Base-by-base conservation (phyloP, 2,888 invertebrate genomes). In the Baccha elongata region DNA sequence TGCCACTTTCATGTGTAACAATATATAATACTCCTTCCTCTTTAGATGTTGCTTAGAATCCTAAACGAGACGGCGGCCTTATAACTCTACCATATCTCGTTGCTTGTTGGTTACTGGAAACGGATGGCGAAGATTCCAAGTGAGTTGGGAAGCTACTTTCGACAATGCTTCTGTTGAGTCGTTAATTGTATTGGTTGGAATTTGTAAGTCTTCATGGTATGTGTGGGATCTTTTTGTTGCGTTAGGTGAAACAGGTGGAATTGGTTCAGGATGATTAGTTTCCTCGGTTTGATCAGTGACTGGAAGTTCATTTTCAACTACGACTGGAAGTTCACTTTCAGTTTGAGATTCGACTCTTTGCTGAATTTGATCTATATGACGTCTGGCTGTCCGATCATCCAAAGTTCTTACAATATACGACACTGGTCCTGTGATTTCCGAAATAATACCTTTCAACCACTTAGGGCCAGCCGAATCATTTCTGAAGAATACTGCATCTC, bases 341-440 rank as follows among this genome's bases (percentile, higher is more conserved):
- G 5, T 17, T 32, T 26, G 10, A 17, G 15, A 2, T 19, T 32
- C 32, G 10, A 32, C 19, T 52, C 52, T 11, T 15, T 13, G 29
- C 6, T 32, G 32, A 32, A 60, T 64, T 53, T 53, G 46, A 42
- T 73, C 53, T 17, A 53, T 23, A 40, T 62, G 44, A 10, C 46
- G 46, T 17, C 55, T 58, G 4, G 23, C 23, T 10, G 32, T 65
- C 65, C 11, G 65, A 13, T 37, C 21, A 4, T 65, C 23, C 8
- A 19, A 44, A 4, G 68, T 44, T 35, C 29, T 23, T 5, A 68
- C n/a, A 10, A 46, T 19, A 19, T 68, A 68, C 0, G 55, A 68
- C 35, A 69, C 68, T 8, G 53, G 68, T n/a, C 55, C 68, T 7
- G 44, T 68, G 3, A 53, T 55, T 21, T 53, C 44, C 3, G 19